These are phyloP conservation scores for Callithrix jacchus DNA, from an alignment of 2,113 vertebrate species.

Conservation along the genomic window DNA sequence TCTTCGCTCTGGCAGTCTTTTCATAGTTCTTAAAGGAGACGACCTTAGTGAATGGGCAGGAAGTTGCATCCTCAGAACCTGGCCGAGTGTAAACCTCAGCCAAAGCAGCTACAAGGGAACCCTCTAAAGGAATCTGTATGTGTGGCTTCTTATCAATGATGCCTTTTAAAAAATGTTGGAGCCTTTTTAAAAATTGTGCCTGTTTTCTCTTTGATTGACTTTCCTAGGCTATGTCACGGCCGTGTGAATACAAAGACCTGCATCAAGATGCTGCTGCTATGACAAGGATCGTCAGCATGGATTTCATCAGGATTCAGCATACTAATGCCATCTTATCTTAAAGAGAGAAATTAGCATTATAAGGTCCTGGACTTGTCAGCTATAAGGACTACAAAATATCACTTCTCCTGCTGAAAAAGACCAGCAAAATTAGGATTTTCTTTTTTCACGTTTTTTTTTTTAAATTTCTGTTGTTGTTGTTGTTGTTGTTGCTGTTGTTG, in stretches of 20 bases:
- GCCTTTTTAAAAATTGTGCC: not conserved
- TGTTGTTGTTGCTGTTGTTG: no score
- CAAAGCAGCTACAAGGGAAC: not conserved
- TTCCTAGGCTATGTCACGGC: constrained; percentile 92
- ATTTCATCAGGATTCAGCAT: constrained; percentile 92
- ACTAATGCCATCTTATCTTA: constrained; percentile 96
- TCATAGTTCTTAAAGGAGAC: no score
- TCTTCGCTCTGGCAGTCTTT: not conserved
- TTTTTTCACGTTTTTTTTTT: no score
- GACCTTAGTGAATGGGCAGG: no score
- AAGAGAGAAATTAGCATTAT: constrained; percentile 65
- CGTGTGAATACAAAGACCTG: constrained; percentile 97
- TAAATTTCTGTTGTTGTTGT: no score
- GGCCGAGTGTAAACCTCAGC: not conserved
- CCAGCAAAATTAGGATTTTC: constrained; percentile 75
- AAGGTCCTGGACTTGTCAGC: constrained; percentile 65
- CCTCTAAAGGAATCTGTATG: not conserved
- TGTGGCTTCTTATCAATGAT: not conserved
- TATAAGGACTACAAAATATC: constrained; percentile 57
- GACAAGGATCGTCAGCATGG: constrained; percentile 95
- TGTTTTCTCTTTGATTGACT: no score
- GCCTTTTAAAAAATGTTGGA: not conserved
- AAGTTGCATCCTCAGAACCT: not conserved
- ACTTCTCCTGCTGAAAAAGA: constrained; percentile 74
- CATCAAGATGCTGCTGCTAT: constrained; percentile 87